These are phyloP conservation scores for Sinhomidia bicolor DNA, from an alignment of 2,888 invertebrate species.

Conservation along the genomic window DNA sequence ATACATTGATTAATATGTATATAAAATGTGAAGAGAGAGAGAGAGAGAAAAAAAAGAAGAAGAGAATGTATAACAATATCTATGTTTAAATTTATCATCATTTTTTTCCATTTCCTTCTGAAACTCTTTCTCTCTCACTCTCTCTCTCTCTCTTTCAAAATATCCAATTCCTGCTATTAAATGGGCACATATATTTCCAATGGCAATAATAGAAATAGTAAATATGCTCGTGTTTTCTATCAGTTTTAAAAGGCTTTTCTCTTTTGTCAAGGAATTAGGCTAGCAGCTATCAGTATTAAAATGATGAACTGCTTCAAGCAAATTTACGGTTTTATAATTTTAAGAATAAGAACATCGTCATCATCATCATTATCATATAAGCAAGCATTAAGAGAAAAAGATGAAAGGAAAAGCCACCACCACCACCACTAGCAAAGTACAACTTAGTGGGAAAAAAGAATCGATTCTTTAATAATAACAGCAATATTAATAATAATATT, in stretches of 20 bases:
- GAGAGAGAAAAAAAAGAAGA: too few species aligned
- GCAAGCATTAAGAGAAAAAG: neutral
- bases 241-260: slow-evolving; percentile 50
- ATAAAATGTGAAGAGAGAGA: slow-evolving; percentile 23
- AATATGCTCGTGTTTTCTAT: slow-evolving; percentile 34
- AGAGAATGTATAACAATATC: slow-evolving; percentile 54
- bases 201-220: neutral
- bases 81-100: slow-evolving; percentile 55
- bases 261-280: slow-evolving; percentile 60
- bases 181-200: neutral
- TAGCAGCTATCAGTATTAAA: slow-evolving; percentile 55
- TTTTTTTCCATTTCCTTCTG: slow-evolving; percentile 24
- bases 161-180: neutral
- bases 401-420: slow-evolving; percentile 39
- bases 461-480: slow-evolving; percentile 64
- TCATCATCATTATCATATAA: neutral
- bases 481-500: slow-evolving; percentile 43
- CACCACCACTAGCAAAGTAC: neutral
- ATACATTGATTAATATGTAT: slow-evolving; percentile 49
- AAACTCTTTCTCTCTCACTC: slow-evolving; percentile 13
- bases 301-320: slow-evolving; percentile 69
- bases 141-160: too few species aligned
- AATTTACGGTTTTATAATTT: slow-evolving; percentile 45
- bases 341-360: slow-evolving; percentile 31
- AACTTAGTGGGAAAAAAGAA: slow-evolving; percentile 35